phyloP scores from a whole-genome alignment of 2,888 invertebrate genomes.

The Drosophila macrospina region DNA sequence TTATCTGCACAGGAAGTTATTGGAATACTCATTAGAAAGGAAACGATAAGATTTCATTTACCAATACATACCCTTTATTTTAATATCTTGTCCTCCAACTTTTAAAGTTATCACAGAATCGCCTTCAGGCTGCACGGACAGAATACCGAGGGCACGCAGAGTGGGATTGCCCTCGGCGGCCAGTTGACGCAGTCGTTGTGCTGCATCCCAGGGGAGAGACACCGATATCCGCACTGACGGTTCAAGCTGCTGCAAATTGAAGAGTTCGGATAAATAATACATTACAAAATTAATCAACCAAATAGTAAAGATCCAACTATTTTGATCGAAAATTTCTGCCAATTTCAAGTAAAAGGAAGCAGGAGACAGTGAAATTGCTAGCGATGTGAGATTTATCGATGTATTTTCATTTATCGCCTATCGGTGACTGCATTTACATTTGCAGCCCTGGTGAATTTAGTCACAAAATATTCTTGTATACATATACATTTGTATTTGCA shows the following conservation, averaged over 20 bases:
- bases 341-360: slow-evolving; percentile 20
- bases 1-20: slow-evolving; percentile 62
- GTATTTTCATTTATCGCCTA: slow-evolving; percentile 31
- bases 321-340: too few relatives aligned
- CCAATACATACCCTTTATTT: slow-evolving; percentile 65
- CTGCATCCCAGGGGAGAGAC: slow-evolving; percentile 98
- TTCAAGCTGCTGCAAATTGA: slow-evolving; percentile 87
- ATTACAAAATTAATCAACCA: slow-evolving; percentile 17
- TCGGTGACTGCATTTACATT: slow-evolving; percentile 29
- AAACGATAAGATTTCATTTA: neutral
- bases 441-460: slow-evolving; percentile 46
- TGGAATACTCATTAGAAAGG: neutral
- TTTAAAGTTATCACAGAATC: slow-evolving; percentile 92
- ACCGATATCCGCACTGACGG: slow-evolving; percentile 99
- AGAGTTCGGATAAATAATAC: slow-evolving; percentile 22
- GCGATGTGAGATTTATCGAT: slow-evolving; percentile 41
- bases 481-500: slow-evolving; percentile 2
- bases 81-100: slow-evolving; percentile 90
- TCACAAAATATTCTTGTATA: slow-evolving; percentile 3
- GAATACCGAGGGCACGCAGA: slow-evolving; percentile 95
- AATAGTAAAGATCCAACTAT: neutral
- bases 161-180: slow-evolving; percentile 96
- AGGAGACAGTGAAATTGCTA: slow-evolving; percentile 40
- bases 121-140: slow-evolving; percentile 97
- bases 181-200: slow-evolving; percentile 94